Base-by-base conservation (phyloP, 1,140 invertebrate genomes). In the Drosophila grimshawi region DNA sequence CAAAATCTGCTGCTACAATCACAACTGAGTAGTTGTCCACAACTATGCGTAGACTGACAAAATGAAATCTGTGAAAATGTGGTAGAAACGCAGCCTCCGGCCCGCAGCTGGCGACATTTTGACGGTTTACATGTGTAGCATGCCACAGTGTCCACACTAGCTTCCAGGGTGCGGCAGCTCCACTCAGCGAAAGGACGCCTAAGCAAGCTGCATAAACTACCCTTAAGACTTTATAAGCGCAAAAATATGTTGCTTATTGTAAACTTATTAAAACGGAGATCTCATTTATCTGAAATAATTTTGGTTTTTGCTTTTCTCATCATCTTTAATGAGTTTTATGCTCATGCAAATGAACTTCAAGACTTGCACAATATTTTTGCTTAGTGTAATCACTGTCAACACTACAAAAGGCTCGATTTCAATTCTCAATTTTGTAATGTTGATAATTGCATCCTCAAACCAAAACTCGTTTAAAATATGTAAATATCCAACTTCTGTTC, bases 121-220 rank as follows among this genome's bases (percentile, higher is more conserved):
- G 78, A 81, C 74, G 78, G 60, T 67, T 69, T 66, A 81, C 80
- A 82, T 82, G 65, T 82, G 80, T 76, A 66, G 61, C 69, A 75
- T 51, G 48, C 46, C 51, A 49, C 68, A 39, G 45, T 60, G 53
- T 19, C 19, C 6, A 55, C 19, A 11, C 33, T 5, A 19, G 10
- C 6, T 8, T 33, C 5, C 29, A 48, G 29, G 29, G 27, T 43
- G 10, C n/a, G 39, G 46, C 51, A 64, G 41, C 39, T 10, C 11
- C 7, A 57, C 55, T 57, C 4, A 29, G 39, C 5, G 30, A 48
- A 57, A 7, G 32, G 27, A 27, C 11, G 41, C 56, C 29, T 6
- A n/a, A 29, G 4, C 19, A 4, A 11, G 41, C 41, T 53, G 41
- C 53, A 56, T 7, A 41, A 37, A 6, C 19, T 19, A 19, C 19